A percentile compares a stretch with the other conserved stretches of the same genome.
phyloP scores from a whole-genome alignment of 2,888 invertebrate genomes.

The Keiferia lycopersicella region DNA sequence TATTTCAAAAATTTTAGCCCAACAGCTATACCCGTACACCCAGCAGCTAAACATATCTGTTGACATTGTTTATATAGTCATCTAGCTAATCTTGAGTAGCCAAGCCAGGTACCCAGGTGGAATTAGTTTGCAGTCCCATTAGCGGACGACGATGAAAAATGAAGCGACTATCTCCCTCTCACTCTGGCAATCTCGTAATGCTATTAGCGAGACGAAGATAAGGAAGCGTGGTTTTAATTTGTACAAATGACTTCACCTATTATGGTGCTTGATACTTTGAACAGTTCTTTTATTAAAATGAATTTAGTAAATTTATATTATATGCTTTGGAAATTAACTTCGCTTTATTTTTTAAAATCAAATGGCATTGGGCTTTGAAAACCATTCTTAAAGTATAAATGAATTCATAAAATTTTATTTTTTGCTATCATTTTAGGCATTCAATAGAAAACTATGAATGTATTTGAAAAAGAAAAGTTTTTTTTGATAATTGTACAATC shows the following conservation, averaged over 20 bases:
- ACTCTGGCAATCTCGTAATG: constrained; percentile 16
- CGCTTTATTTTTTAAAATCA: not conserved
- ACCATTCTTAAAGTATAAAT: too few relatives aligned
- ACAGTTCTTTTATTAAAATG: constrained; percentile 5
- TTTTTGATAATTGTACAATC: not conserved
- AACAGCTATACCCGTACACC: too few relatives aligned
- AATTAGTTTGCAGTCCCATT: constrained; percentile 5
- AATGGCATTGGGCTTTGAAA: too few relatives aligned
- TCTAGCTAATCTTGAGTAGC: not conserved
- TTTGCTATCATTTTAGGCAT: too few relatives aligned
- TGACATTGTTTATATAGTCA: too few relatives aligned
- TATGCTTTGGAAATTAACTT: not conserved
- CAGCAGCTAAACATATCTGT: too few relatives aligned
- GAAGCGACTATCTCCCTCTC: not conserved
- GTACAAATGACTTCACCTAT: constrained; percentile 17
- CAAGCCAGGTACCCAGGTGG: not conserved
- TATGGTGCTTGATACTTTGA: constrained; percentile 7
- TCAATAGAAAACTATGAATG: not conserved
- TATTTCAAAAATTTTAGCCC: not conserved
- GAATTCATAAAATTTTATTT: too few relatives aligned
- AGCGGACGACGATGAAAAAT: constrained; percentile 23
- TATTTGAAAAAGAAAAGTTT: not conserved
- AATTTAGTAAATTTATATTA: not conserved
- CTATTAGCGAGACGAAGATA: constrained; percentile 13
- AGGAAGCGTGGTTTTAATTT: constrained; percentile 19